phyloP scores from a whole-genome alignment of 2,888 invertebrate genomes.

The Arge pagana region DNA sequence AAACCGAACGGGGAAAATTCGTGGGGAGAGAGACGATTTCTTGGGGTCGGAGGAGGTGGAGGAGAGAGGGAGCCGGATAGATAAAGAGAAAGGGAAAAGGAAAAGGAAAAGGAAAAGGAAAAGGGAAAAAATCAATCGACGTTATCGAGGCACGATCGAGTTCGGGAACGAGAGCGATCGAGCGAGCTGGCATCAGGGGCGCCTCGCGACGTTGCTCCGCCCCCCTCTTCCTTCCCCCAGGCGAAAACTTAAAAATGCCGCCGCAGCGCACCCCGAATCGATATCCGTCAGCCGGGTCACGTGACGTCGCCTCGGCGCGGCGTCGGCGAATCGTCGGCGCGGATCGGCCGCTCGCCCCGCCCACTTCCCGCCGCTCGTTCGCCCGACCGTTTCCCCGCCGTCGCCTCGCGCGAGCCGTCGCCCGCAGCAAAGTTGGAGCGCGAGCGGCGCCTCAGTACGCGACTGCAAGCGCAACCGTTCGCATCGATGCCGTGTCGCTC shows the following conservation, averaged over 20 bases:
- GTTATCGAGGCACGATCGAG: constrained; percentile 25
- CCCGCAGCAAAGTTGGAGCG: constrained; percentile 29
- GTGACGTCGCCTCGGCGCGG: constrained; percentile 55
- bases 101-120: constrained; percentile 1
- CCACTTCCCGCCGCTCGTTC: not conserved
- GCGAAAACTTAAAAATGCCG: constrained; percentile 78
- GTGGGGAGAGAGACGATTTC: no score
- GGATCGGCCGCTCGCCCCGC: constrained; percentile 16
- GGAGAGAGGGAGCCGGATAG: not conserved
- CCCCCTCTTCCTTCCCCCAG: constrained; percentile 40
- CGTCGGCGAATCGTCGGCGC: constrained; percentile 51
- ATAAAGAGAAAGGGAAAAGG: not conserved
- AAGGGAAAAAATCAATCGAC: constrained; percentile 24
- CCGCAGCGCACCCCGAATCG: constrained; percentile 78
- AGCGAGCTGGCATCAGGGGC: constrained; percentile 11
- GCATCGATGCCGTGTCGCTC: constrained; percentile 54
- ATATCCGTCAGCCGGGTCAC: constrained; percentile 69
- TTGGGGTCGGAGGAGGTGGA: no score
- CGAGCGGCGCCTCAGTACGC: constrained; percentile 43
- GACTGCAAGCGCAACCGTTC: constrained; percentile 49
- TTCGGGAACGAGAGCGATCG: constrained; percentile 17
- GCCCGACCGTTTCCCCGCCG: not conserved
- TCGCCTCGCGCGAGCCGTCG: constrained; percentile 33
- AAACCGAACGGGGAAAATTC: not conserved
- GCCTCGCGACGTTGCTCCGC: constrained; percentile 39